Conservation (phyloP, 2,797 vertebrate genomes). For the Lagocephalus sceleratus region DNA sequence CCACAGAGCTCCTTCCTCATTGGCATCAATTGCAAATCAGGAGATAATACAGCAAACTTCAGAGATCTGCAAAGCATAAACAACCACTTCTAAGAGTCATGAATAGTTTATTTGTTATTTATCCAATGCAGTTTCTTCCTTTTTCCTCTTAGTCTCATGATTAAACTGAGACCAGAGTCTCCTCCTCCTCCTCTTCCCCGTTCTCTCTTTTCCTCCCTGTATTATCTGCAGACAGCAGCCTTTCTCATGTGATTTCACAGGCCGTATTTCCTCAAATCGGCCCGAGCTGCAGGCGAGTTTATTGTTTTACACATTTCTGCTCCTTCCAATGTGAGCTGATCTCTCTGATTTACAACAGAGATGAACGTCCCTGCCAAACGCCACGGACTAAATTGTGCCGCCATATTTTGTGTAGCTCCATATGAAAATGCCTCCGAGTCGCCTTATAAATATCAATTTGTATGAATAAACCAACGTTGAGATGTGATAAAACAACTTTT, state of each 20-base stretch:
- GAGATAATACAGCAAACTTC: no score
- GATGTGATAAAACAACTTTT: slow-evolving; percentile 67
- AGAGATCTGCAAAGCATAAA: slow-evolving; percentile 16
- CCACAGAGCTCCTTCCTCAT: no score
- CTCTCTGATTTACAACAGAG: slow-evolving; percentile 64
- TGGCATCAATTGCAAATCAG: no score
- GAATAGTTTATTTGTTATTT: slow-evolving; percentile 22
- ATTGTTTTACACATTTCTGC: slow-evolving; percentile 62
- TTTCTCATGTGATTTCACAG: slow-evolving; percentile 40
- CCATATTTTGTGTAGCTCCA: slow-evolving; percentile 65
- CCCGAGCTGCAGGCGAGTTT: slow-evolving; percentile 38
- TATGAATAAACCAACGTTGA: slow-evolving; percentile 69
- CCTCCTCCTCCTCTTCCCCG: not conserved
- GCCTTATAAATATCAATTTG: slow-evolving; percentile 74
- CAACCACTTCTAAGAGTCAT: slow-evolving; percentile 26
- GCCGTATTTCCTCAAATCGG: slow-evolving; percentile 35
- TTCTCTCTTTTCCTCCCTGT: no score
- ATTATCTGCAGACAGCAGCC: not conserved
- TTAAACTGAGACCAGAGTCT: slow-evolving; percentile 31
- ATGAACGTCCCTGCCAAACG: slow-evolving; percentile 66
- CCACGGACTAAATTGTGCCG: slow-evolving; percentile 68
- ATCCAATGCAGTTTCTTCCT: slow-evolving; percentile 34
- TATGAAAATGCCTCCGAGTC: slow-evolving; percentile 70
- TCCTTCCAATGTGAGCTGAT: slow-evolving; percentile 41
- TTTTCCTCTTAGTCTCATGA: slow-evolving; percentile 20